These are phyloP conservation scores for Cepphus grylle DNA, from an alignment of 2,113 vertebrate species.

Conservation along the genomic window DNA sequence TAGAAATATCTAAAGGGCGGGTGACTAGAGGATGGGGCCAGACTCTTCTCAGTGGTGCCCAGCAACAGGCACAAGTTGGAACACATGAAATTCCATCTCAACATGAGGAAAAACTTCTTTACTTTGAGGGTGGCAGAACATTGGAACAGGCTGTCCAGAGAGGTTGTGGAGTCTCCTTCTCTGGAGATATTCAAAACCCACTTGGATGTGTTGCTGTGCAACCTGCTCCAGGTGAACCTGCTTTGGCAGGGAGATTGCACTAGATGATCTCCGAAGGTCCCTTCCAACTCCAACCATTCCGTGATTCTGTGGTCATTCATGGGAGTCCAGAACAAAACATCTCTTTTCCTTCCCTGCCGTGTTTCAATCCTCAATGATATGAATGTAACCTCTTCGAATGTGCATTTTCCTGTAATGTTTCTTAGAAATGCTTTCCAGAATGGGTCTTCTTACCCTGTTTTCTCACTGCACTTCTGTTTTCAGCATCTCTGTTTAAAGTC, in stretches of 20 bases:
- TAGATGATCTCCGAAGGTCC: background rate
- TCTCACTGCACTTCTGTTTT: background rate
- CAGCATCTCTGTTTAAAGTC: background rate
- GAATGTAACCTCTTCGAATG: background rate
- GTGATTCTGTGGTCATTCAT: background rate
- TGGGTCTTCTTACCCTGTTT: background rate
- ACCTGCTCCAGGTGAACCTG: background rate
- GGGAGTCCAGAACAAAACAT: background rate
- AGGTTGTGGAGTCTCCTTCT: background rate
- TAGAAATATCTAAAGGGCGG: background rate
- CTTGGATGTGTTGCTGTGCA: background rate
- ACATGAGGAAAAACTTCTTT: background rate
- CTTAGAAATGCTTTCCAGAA: background rate
- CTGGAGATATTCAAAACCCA: background rate
- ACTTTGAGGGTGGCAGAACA: background rate
- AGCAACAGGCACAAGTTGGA: background rate
- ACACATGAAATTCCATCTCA: background rate
- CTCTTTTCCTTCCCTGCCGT: background rate
- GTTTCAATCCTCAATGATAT: background rate
- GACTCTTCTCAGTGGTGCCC: background rate
- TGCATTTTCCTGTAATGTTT: background rate
- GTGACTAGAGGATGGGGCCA: background rate
- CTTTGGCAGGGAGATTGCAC: background rate
- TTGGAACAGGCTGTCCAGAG: background rate
- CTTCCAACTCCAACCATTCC: background rate